phyloP scores from a whole-genome alignment of 2,888 invertebrate genomes.

The Seladonia tumulorum region DNA sequence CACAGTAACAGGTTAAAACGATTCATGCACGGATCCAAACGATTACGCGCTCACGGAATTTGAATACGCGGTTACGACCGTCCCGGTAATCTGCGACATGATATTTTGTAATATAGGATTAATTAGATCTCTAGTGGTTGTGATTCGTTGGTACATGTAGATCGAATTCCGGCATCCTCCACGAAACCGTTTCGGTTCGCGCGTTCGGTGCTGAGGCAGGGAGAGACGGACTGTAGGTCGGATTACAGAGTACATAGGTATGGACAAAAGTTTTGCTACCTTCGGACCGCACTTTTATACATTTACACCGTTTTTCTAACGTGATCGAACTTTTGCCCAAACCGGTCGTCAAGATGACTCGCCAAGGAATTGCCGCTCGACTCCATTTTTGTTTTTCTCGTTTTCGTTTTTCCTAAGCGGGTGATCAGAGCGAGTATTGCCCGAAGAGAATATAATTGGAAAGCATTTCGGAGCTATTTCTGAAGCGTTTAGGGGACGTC shows the following conservation, averaged over 20 bases:
- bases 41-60: constrained; percentile 32
- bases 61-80: not conserved
- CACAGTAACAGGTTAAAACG: not conserved
- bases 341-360: constrained; percentile 53
- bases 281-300: constrained; percentile 78
- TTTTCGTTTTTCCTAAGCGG: constrained; percentile 31
- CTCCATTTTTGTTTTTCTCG: not conserved
- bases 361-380: constrained; percentile 55
- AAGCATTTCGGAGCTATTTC: constrained; percentile 44
- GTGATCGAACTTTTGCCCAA: constrained; percentile 74
- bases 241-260: constrained; percentile 46
- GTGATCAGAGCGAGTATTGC: constrained; percentile 32
- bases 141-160: constrained; percentile 33
- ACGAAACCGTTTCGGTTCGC: constrained; percentile 37
- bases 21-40: constrained; percentile 19
- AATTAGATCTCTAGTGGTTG: constrained; percentile 35
- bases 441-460: constrained; percentile 24
- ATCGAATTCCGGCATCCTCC: constrained; percentile 30
- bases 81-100: constrained; percentile 1
- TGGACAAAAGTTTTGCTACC: constrained; percentile 76
- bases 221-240: constrained; percentile 34
- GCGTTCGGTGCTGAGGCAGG: constrained; percentile 44
- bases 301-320: constrained; percentile 79
- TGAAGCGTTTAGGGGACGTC: constrained; percentile 36
- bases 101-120: constrained; percentile 56